Evolutionary conservation across 2,888 invertebrate genomes (phyloP), one percentile per base, ranked within the genome.

Genomic region (Drosophila pseudotalamancana): DNA sequence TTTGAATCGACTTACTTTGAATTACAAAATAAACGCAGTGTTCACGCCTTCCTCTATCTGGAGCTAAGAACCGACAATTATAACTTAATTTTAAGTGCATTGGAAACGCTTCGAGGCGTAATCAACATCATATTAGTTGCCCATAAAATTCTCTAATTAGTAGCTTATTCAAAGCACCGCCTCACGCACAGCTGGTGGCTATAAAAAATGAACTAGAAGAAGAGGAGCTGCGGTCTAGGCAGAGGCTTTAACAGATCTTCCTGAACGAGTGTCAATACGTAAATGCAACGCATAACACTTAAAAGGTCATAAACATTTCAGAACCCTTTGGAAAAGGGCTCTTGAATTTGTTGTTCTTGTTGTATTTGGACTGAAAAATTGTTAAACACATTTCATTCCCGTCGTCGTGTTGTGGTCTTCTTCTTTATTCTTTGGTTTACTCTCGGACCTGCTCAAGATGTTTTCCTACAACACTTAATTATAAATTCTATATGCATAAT

Each of bases 121-220:
- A 70, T 72, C 79, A n/a, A n/a, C n/a, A 18, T 43, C 43, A 70
- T 57, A 78, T 87, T 87, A 87, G 77, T 78, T 78, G 77, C 69
- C 57, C 65, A 87, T 85, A 68, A 87, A 85, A 65, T 9, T 63
- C 74, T 64, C 74, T 74, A 85, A 83, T 83, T 85, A 87, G 86
- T 57, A 29, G 60, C 40, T 43, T 68, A 87, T 83, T 83, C 79
- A 87, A 74, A 56, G 66, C 70, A 60, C 56, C 67, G 81, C 65
- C 4, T n/a, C 4, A 8, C 21, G 69, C 84, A 60, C 77, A 67
- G 74, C 73, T 76, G 64, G 81, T 57, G 77, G 53, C 64, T 53
- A 70, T 72, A 68, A 72, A 66, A 59, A n/a, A 19, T 8, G 45
- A 37, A 46, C 16, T 1, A 4, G 27, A 8, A 8, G 27, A 43